A percentile compares a stretch with the other conserved stretches of the same genome.
These are phyloP conservation scores for Neria commutata DNA, from an alignment of 2,888 invertebrate genomes.

Conservation along the genomic window DNA sequence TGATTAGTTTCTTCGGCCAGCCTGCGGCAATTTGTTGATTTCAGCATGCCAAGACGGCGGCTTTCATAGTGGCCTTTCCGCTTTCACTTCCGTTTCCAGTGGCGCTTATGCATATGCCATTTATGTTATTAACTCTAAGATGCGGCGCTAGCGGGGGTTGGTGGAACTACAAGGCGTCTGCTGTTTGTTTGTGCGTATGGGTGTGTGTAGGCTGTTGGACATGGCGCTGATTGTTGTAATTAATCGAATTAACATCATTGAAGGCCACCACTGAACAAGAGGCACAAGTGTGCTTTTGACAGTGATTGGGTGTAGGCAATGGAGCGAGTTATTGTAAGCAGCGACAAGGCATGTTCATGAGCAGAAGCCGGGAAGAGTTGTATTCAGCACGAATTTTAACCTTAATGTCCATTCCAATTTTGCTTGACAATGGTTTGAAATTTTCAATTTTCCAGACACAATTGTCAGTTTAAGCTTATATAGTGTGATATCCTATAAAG, in stretches of 20 bases:
- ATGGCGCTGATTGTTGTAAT: conserved; percentile 60
- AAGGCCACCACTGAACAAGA: conserved; percentile 28
- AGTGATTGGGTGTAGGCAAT: conserved; percentile 54
- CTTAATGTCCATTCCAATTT: no score
- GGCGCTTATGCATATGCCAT: not conserved
- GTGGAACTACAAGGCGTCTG: no score
- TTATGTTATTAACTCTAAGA: not conserved
- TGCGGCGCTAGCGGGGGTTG: no score
- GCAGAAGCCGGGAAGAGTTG: no score
- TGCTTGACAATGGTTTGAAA: no score
- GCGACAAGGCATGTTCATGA: conserved; percentile 10
- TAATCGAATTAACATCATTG: conserved; percentile 58
- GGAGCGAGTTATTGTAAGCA: conserved; percentile 42
- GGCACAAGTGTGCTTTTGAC: conserved; percentile 56
- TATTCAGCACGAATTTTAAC: no score
- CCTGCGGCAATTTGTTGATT: conserved; percentile 27
- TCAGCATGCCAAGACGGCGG: not conserved
- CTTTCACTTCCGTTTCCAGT: not conserved
- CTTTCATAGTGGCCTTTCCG: not conserved
- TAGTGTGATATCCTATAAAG: no score
- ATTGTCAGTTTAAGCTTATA: no score
- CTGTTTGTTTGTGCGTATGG: conserved; percentile 30
- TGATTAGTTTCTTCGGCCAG: conserved; percentile 33
- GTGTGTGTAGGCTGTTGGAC: conserved; percentile 37
- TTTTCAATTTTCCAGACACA: no score